Evolutionary conservation across 2,888 invertebrate species (phyloP).

Genomic region (Idaea dimidiata): DNA sequence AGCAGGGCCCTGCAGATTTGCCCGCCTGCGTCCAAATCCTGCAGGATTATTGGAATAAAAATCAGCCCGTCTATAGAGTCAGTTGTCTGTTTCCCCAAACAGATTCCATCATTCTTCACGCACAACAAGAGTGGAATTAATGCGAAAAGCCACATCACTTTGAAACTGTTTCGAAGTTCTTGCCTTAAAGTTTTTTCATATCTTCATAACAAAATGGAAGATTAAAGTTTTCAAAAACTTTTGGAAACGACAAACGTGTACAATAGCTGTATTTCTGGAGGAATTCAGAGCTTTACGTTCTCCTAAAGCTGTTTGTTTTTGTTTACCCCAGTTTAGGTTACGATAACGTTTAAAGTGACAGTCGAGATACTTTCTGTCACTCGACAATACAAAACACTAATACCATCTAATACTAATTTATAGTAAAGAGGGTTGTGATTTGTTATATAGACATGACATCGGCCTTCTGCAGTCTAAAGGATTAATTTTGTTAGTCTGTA

Average conservation of each 20-base stretch:
- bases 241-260: neutral
- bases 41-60: no score
- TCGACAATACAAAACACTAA: neutral
- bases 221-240: neutral
- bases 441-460: no score
- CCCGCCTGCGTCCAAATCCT: no score
- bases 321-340: neutral
- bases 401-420: no score
- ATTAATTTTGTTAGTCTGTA: no score
- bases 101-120: neutral
- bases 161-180: neutral
- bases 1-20: no score
- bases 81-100: neutral
- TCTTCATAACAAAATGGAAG: constrained; percentile 1
- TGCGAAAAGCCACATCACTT: neutral
- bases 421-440: no score
- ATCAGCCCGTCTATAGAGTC: neutral
- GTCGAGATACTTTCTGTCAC: neutral
- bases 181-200: neutral
- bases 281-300: neutral
- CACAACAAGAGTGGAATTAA: neutral
- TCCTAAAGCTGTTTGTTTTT: neutral
- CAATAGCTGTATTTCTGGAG: neutral
- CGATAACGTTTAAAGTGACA: neutral
- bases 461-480: no score